Base-by-base conservation (phyloP, 2,113 vertebrate genomes). In the Nothoprocta perdicaria region DNA sequence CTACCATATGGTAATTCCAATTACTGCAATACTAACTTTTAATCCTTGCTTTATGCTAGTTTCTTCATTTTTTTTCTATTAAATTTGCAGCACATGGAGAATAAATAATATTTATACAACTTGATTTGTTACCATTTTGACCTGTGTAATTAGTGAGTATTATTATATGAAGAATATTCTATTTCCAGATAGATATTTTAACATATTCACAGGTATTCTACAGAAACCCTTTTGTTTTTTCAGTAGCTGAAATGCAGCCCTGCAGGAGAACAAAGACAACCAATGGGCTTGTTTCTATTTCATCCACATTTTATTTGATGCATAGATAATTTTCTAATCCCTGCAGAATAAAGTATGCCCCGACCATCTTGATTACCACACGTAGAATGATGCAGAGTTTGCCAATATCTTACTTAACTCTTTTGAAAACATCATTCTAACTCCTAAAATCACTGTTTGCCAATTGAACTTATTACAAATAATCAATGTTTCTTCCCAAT, bases 21-120 rank as follows among this genome's bases (percentile, higher is more conserved):
- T 95, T 94, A 93, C 66, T 66, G 17, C 48, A 84, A 94, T 45
- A 72, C 82, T 94, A 94, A 96, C 89, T 94, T 94, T 89, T 93
- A 96, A 94, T 95, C 91, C 89, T 96, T 96, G 87, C 72, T 96
- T 88, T 89, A 86, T 65, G 43, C 57, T 77, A 81, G 29, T 57
- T 69, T 81, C 79, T 50, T 92, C 52, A 1, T 48, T 72, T 83
- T 71, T 80, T 92, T 83, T 57, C 45, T 78, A 46, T 67, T 84
- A 80, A 45, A 21, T 50, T 40, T 14, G 16, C 23, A 62, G 55
- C 18, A 89, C 23, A 62, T 61, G 48, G 6, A 86, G 58, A 84
- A 83, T 58, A 62, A 94, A 35, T 2, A 5, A 50, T 16, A 83
- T 9, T 68, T 4, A 35, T 19, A 12, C 27, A 65, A 7, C 10